Conservation (phyloP, 2,888 invertebrate genomes). For the Anticlea derivata region DNA sequence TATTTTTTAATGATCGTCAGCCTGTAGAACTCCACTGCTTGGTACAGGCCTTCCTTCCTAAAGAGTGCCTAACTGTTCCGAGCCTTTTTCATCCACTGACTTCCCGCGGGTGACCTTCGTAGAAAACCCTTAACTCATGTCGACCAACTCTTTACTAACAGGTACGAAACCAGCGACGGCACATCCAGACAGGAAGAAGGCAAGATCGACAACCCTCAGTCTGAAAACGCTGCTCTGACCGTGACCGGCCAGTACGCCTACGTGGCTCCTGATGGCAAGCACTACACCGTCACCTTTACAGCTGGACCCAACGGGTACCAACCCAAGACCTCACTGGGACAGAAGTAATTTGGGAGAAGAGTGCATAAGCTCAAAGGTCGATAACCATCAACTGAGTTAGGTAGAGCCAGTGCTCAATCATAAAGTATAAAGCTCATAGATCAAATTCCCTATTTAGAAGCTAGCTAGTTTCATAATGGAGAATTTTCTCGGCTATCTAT, state of each 20-base stretch:
- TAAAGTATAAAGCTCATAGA: too few species aligned
- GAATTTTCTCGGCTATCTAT: too few species aligned
- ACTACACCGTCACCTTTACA: slow-evolving; percentile 85
- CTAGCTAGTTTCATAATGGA: neutral
- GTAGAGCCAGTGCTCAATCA: too few species aligned
- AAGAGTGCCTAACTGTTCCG: too few species aligned
- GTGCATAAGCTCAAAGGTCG: neutral
- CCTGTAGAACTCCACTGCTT: too few species aligned
- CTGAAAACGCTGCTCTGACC: slow-evolving; percentile 85
- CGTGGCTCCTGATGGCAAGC: slow-evolving; percentile 86
- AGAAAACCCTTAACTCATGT: too few species aligned
- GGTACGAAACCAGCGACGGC: slow-evolving; percentile 88
- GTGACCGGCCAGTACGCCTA: slow-evolving; percentile 86
- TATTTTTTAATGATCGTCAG: too few species aligned
- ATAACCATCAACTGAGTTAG: too few species aligned
- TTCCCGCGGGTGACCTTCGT: too few species aligned
- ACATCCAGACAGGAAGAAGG: slow-evolving; percentile 86
- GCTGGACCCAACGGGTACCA: slow-evolving; percentile 86
- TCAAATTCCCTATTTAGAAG: too few species aligned
- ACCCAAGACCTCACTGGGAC: slow-evolving; percentile 79
- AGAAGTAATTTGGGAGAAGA: slow-evolving; percentile 45
- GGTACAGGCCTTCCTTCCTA: too few species aligned
- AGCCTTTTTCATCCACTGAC: too few species aligned
- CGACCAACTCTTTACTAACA: slow-evolving; percentile 38
- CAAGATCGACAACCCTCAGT: slow-evolving; percentile 85